These are phyloP conservation scores for Bubo bubo DNA, from an alignment of 2,113 vertebrate genomes.

Conservation along the genomic window DNA sequence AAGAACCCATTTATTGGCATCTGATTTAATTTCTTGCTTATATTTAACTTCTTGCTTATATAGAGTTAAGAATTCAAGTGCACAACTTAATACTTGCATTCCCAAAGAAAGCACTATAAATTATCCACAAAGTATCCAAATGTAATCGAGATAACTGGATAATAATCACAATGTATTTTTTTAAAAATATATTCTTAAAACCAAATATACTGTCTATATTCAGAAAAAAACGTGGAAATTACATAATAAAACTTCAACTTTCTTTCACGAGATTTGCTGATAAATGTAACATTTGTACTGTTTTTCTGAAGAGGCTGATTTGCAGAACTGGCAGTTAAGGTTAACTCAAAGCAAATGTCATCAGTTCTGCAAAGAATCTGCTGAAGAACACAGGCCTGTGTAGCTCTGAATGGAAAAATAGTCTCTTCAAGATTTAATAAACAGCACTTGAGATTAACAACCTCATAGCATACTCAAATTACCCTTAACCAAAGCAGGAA, in stretches of 20 bases:
- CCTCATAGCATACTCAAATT: neutral
- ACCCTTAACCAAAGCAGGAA: neutral
- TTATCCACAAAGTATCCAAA: neutral
- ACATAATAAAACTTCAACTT: neutral
- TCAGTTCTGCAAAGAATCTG: neutral
- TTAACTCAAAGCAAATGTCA: neutral
- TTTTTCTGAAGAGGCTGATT: neutral
- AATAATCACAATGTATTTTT: neutral
- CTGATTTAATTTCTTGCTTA: neutral
- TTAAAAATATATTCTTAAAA: neutral
- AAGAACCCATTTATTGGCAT: neutral
- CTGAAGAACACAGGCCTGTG: neutral
- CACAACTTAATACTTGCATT: neutral
- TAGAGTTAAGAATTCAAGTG: neutral
- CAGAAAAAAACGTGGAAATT: neutral
- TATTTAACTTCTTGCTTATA: neutral
- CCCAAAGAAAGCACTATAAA: neutral
- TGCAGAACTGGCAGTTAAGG: neutral
- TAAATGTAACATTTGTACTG: neutral
- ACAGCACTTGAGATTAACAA: neutral
- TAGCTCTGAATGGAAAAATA: neutral
- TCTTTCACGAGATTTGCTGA: neutral
- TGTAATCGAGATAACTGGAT: neutral
- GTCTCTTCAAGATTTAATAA: neutral
- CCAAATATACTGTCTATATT: neutral